Evolutionary conservation across 1,140 invertebrate species (phyloP).

Genomic region (Nasonia vitripennis): DNA sequence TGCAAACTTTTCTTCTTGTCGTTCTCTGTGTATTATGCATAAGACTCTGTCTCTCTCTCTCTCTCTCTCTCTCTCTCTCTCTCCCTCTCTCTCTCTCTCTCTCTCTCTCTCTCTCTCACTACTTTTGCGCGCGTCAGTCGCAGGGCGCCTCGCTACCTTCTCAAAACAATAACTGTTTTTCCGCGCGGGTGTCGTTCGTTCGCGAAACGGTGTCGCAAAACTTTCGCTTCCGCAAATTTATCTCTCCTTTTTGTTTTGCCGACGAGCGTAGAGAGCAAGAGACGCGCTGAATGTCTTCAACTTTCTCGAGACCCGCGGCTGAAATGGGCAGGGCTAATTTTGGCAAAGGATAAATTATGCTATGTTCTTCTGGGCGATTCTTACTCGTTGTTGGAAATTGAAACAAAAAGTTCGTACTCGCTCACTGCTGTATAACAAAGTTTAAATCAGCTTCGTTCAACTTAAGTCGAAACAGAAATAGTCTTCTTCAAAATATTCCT

Average conservation of each 20-base stretch:
- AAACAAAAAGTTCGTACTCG: no score
- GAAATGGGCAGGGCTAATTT: not conserved
- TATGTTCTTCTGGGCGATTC: not conserved
- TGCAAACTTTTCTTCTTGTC: conserved; percentile 36
- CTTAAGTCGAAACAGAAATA: no score
- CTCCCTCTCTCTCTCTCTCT: no score
- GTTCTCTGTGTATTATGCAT: conserved; percentile 6
- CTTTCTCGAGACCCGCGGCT: not conserved
- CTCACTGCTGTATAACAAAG: no score
- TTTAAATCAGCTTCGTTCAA: no score
- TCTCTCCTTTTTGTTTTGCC: not conserved
- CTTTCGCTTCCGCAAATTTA: conserved; percentile 3
- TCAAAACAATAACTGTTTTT: conserved; percentile 16
- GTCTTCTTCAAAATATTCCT: no score
- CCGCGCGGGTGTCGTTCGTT: not conserved
- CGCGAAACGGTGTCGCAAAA: not conserved
- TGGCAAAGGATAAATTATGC: not conserved
- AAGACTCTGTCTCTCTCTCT: not conserved
- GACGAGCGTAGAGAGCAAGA: not conserved
- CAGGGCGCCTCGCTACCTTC: not conserved
- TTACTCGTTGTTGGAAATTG: not conserved
- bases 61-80: not conserved
- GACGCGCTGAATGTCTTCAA: not conserved
- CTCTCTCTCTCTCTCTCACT: no score
- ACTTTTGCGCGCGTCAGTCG: no score